phyloP scores from a whole-genome alignment of 2,113 vertebrate species.

The Reinhardtius hippoglossoides region DNA sequence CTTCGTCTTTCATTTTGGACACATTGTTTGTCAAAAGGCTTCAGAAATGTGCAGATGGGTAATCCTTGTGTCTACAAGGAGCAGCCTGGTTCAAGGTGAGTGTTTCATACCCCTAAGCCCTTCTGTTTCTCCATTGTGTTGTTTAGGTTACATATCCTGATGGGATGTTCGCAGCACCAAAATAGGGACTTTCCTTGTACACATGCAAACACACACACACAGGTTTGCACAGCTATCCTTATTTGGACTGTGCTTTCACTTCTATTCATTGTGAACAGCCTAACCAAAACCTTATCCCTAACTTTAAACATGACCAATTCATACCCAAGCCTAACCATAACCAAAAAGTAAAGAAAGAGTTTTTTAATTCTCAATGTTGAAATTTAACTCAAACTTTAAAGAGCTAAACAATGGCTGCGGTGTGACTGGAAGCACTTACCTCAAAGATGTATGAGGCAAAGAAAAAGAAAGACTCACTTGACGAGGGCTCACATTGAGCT shows the following conservation, averaged over 20 bases:
- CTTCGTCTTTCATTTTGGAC: slow-evolving; percentile 84
- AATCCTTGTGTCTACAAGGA: slow-evolving; percentile 83
- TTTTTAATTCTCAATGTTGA: neutral
- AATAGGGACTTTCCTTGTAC: slow-evolving; percentile 61
- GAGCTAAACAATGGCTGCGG: neutral
- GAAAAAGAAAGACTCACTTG: neutral
- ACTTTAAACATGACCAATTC: neutral
- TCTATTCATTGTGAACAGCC: neutral
- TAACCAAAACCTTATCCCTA: neutral
- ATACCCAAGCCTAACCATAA: too few relatives aligned
- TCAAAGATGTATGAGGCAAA: neutral
- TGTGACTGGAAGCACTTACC: neutral
- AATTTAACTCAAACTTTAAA: slow-evolving; percentile 8
- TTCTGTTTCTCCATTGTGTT: slow-evolving; percentile 79
- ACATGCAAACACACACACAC: neutral
- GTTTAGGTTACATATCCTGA: slow-evolving; percentile 76
- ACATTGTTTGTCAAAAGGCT: slow-evolving; percentile 86
- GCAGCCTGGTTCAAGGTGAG: slow-evolving; percentile 86
- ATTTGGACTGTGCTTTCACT: neutral
- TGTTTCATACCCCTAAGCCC: slow-evolving; percentile 79
- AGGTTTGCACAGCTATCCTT: slow-evolving; percentile 5
- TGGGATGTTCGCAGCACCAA: slow-evolving; percentile 61
- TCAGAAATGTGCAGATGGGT: slow-evolving; percentile 88
- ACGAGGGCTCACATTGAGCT: neutral
- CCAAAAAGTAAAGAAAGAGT: too few relatives aligned